Evolutionary conservation across 1,140 invertebrate species (phyloP).

Genomic region (Drosophila erecta): DNA sequence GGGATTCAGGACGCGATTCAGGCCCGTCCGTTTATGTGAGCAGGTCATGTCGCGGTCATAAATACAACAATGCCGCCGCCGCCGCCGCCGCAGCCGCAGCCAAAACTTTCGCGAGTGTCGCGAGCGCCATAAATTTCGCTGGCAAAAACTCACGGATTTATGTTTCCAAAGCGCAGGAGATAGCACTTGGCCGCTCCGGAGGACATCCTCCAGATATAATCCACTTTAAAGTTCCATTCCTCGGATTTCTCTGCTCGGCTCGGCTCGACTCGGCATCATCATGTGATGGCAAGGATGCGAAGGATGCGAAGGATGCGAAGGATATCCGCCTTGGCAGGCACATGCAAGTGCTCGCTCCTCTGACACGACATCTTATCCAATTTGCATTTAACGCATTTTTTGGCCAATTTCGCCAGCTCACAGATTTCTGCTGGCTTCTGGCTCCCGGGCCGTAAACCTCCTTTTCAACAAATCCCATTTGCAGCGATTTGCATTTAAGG

Average conservation of each 20-base stretch:
- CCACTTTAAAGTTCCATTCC: conserved; percentile 81
- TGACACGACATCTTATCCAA: conserved; percentile 73
- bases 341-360: conserved; percentile 21
- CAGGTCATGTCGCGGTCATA: conserved; percentile 84
- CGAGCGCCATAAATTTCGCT: conserved; percentile 78
- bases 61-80: conserved; percentile 74
- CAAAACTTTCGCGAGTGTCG: conserved; percentile 76
- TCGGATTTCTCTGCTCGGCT: conserved; percentile 3
- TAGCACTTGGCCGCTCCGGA: conserved; percentile 25
- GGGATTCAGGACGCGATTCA: background rate
- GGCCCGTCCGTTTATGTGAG: conserved; percentile 58
- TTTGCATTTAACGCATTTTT: conserved; percentile 82
- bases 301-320: conserved; percentile 41
- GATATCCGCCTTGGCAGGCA: conserved; percentile 62
- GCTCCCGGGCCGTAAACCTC: conserved; percentile 3
- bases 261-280: conserved; percentile 45
- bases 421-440: background rate
- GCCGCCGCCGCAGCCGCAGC: conserved; percentile 58
- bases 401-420: conserved; percentile 51
- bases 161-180: conserved; percentile 68
- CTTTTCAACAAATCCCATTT: conserved; percentile 67
- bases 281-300: conserved; percentile 45
- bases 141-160: conserved; percentile 82
- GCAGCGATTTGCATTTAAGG: conserved; percentile 76
- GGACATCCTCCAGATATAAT: conserved; percentile 66